A percentile compares a stretch with the other conserved stretches of the same genome.
These are phyloP conservation scores for Eptesicus fuscus DNA, from an alignment of 2,113 vertebrate genomes.

Conservation along the genomic window DNA sequence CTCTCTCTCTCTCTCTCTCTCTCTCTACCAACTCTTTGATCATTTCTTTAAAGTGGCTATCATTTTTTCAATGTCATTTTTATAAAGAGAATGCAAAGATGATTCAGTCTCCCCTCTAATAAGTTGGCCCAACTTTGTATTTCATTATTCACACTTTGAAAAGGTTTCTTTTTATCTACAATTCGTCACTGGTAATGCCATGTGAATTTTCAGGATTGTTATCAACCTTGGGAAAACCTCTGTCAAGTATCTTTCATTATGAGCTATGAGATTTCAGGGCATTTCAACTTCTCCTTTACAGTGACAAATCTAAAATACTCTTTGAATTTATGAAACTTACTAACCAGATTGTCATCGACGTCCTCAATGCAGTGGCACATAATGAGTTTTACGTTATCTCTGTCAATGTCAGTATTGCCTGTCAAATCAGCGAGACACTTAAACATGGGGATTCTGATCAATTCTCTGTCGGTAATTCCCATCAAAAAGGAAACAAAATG, in stretches of 20 bases:
- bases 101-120: constrained; percentile 56
- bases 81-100: constrained; percentile 46
- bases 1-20: not conserved
- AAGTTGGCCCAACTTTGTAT: constrained; percentile 57
- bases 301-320: constrained; percentile 62
- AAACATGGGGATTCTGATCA: constrained; percentile 63
- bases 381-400: constrained; percentile 70
- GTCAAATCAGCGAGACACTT: constrained; percentile 65
- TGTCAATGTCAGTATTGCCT: constrained; percentile 49
- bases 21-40: constrained; percentile 27
- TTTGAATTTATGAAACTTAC: constrained; percentile 67
- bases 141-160: constrained; percentile 55
- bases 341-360: constrained; percentile 67
- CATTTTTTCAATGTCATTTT: constrained; percentile 56
- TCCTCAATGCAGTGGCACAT: constrained; percentile 38
- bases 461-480: constrained; percentile 54
- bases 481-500: constrained; percentile 62
- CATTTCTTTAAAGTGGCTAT: constrained; percentile 50
- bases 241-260: constrained; percentile 42
- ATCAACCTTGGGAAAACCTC: constrained; percentile 62
- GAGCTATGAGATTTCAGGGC: constrained; percentile 62
- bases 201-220: constrained; percentile 50
- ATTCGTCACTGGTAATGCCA: constrained; percentile 43
- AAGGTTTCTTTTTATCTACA: constrained; percentile 46
- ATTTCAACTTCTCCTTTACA: constrained; percentile 59